A percentile compares a stretch with the other conserved stretches of the same genome.
These are phyloP conservation scores for Struthio camelus DNA, from an alignment of 2,113 vertebrate genomes.

Conservation along the genomic window DNA sequence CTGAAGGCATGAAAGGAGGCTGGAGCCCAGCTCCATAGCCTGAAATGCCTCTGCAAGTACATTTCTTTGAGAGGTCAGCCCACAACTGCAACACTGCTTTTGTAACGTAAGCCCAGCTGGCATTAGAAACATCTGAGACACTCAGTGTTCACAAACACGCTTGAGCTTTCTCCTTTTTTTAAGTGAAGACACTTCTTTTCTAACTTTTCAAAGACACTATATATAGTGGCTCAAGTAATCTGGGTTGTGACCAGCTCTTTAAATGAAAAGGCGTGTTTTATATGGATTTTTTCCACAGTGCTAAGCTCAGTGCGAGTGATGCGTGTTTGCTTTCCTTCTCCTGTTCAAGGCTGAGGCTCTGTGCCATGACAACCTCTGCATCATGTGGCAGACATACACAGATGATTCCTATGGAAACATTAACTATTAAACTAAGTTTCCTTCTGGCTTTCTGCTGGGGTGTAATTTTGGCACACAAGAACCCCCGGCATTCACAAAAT, in stretches of 20 bases:
- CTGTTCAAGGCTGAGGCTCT: not conserved
- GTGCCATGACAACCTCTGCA: constrained; percentile 2
- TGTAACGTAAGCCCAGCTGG: not conserved
- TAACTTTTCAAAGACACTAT: not conserved
- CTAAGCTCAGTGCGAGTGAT: not conserved
- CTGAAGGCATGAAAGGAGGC: not conserved
- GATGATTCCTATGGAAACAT: constrained; percentile 17
- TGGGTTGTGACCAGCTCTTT: not conserved
- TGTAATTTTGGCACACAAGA: not conserved
- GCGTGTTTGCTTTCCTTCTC: not conserved
- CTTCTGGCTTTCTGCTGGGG: not conserved
- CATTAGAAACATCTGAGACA: rapidly evolving
- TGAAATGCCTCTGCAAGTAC: not conserved
- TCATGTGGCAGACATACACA: not conserved
- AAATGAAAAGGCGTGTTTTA: not conserved
- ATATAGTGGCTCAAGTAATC: not conserved
- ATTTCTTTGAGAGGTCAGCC: not conserved
- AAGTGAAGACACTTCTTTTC: not conserved
- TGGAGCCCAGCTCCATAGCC: not conserved
- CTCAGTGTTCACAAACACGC: not conserved
- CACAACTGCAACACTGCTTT: not conserved
- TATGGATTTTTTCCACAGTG: not conserved
- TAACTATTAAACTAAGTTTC: not conserved
- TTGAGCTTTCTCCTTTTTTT: not conserved
- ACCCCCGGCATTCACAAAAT: not conserved